Percentiles rank a stretch among this genome's conserved stretches.
phyloP scores from a whole-genome alignment of 1,140 invertebrate species.

The Zaprionus davidi region DNA sequence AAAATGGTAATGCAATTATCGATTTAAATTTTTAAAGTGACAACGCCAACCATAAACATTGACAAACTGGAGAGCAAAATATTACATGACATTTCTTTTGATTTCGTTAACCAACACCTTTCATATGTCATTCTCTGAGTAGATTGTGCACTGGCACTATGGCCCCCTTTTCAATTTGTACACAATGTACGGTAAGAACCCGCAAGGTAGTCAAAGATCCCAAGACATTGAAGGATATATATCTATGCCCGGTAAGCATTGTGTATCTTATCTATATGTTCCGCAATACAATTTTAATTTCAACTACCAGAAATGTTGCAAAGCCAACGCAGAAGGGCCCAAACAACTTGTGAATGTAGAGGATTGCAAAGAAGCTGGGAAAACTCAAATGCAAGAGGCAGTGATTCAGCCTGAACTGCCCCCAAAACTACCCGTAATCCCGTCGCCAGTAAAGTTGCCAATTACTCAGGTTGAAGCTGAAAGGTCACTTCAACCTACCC shows the following conservation, averaged over 20 bases:
- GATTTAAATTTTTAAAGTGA: not conserved
- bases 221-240: constrained; percentile 32
- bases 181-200: constrained; percentile 34
- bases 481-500: not conserved
- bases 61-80: not conserved
- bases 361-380: too few species aligned
- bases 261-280: not conserved
- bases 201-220: constrained; percentile 40
- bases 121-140: not conserved
- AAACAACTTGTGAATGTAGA: not conserved
- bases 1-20: constrained; percentile 9
- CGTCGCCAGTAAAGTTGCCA: not conserved
- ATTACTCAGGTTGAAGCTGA: too few species aligned
- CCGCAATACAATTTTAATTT: not conserved
- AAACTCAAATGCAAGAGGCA: not conserved
- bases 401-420: not conserved
- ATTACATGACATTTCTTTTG: not conserved
- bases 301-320: constrained; percentile 27
- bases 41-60: not conserved
- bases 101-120: constrained; percentile 18
- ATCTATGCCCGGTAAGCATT: constrained; percentile 54
- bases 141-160: constrained; percentile 13
- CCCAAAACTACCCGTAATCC: not conserved
- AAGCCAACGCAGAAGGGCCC: not conserved
- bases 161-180: constrained; percentile 56